A percentile compares a stretch with the other conserved stretches of the same genome.
These are phyloP conservation scores for Allophyes oxyacanthae DNA, from an alignment of 2,888 invertebrate genomes.

Conservation along the genomic window DNA sequence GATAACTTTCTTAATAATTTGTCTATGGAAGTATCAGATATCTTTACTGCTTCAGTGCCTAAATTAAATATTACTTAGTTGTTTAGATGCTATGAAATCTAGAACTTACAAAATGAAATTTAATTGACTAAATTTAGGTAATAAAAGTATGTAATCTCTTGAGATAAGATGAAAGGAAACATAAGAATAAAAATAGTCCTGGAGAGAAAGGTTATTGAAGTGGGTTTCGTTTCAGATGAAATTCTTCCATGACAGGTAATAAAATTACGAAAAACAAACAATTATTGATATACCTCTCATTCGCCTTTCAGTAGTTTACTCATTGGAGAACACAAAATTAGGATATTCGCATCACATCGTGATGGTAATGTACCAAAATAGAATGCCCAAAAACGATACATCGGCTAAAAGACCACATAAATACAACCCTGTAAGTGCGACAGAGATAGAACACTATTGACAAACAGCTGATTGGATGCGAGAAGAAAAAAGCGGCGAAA, in stretches of 20 bases:
- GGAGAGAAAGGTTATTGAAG: conserved; percentile 44
- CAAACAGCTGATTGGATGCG: conserved; percentile 83
- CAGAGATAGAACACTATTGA: conserved; percentile 79
- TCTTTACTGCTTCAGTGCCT: conserved; percentile 14
- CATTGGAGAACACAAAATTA: conserved; percentile 80
- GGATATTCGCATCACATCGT: conserved; percentile 84
- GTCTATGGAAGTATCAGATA: conserved; percentile 26
- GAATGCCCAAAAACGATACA: conserved; percentile 87
- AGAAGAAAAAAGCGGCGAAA: conserved; percentile 38
- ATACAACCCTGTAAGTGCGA: conserved; percentile 68
- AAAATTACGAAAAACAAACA: conserved; percentile 8
- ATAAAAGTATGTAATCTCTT: background rate
- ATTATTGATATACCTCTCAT: conserved; percentile 71
- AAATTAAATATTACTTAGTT: too few relatives aligned
- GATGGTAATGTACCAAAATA: conserved; percentile 89
- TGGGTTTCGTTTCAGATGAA: conserved; percentile 16
- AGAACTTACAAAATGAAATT: too few relatives aligned
- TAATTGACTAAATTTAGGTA: background rate
- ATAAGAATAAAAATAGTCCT: conserved; percentile 43
- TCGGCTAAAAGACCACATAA: conserved; percentile 77
- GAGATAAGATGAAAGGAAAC: conserved; percentile 1
- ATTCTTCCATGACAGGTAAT: background rate
- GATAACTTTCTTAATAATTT: conserved; percentile 4
- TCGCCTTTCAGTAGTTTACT: conserved; percentile 70
- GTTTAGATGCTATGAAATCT: too few relatives aligned